Conservation (phyloP, 2,888 invertebrate genomes). For the Steinernema carpocapsae region DNA sequence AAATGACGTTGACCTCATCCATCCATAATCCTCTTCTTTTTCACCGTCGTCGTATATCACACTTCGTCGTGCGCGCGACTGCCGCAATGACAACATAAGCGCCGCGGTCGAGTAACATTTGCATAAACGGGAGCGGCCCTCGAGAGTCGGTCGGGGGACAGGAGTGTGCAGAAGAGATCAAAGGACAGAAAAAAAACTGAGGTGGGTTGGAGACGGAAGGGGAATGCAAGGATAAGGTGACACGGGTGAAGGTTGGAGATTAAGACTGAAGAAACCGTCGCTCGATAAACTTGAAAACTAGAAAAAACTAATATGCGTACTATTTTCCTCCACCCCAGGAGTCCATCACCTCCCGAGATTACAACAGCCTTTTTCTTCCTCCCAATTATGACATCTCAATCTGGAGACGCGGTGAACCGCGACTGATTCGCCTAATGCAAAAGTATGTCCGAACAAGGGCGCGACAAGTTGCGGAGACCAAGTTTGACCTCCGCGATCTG, state of each 20-base stretch:
- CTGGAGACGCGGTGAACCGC: slow-evolving; percentile 4
- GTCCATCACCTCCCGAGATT: slow-evolving; percentile 6
- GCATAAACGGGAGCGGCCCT: slow-evolving; percentile 22
- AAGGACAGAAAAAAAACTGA: slow-evolving; percentile 1
- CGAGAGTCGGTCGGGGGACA: not conserved
- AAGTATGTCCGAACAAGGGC: slow-evolving; percentile 33
- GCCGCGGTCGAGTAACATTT: slow-evolving; percentile 32
- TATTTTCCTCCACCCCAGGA: not conserved
- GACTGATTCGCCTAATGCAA: slow-evolving; percentile 18
- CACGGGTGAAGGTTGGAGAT: not conserved
- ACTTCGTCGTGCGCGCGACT: slow-evolving; percentile 2
- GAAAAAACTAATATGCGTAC: too few species aligned
- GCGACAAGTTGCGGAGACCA: slow-evolving; percentile 22
- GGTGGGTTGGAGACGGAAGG: not conserved
- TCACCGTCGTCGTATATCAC: not conserved
- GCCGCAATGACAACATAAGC: slow-evolving; percentile 34
- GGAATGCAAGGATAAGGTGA: too few species aligned
- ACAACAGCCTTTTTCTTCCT: slow-evolving; percentile 7
- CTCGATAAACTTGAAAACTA: too few species aligned
- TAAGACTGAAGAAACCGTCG: too few species aligned
- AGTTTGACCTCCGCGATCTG: slow-evolving; percentile 31
- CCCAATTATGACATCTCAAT: slow-evolving; percentile 24
- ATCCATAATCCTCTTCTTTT: slow-evolving; percentile 33
- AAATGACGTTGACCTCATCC: slow-evolving; percentile 35
- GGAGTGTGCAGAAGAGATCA: slow-evolving; percentile 29